Evolutionary conservation across 1,140 invertebrate species (phyloP).

Genomic region (Chrysopa pallens): DNA sequence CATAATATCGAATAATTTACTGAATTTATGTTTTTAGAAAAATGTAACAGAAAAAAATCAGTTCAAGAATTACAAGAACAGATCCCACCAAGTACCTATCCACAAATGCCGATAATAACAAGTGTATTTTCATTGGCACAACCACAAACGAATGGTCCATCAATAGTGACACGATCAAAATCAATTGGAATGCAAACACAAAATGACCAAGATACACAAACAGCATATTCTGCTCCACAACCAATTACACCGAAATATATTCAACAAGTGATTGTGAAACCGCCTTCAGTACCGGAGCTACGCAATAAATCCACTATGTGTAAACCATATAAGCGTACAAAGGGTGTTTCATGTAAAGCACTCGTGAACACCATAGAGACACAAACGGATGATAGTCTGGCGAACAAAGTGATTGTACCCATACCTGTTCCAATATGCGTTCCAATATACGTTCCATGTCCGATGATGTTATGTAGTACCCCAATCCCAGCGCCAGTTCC

Average conservation of each 20-base stretch:
- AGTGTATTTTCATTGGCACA: conserved; percentile 54
- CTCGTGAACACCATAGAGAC: conserved; percentile 35
- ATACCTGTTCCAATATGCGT: conserved; percentile 85
- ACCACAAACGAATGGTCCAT: conserved; percentile 8
- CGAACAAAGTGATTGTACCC: conserved; percentile 47
- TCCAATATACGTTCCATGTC: conserved; percentile 73
- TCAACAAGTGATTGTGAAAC: conserved; percentile 48
- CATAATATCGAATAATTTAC: no score
- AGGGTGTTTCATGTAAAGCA: conserved; percentile 53
- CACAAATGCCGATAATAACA: conserved; percentile 45
- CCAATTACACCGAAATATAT: conserved; percentile 29
- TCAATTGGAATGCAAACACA: conserved; percentile 5
- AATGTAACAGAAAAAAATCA: neutral
- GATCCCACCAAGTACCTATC: neutral
- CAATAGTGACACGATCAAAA: conserved; percentile 7
- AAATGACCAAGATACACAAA: conserved; percentile 12
- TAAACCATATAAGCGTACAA: conserved; percentile 55
- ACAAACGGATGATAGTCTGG: conserved; percentile 38
- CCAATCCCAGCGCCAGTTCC: conserved; percentile 73
- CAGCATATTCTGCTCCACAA: conserved; percentile 21
- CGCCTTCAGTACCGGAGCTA: conserved; percentile 46
- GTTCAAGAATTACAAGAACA: neutral
- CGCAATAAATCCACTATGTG: conserved; percentile 61
- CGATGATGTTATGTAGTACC: conserved; percentile 69
- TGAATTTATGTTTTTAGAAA: no score